phyloP scores from a whole-genome alignment of 2,113 vertebrate species.

The Toxotes chatareus region DNA sequence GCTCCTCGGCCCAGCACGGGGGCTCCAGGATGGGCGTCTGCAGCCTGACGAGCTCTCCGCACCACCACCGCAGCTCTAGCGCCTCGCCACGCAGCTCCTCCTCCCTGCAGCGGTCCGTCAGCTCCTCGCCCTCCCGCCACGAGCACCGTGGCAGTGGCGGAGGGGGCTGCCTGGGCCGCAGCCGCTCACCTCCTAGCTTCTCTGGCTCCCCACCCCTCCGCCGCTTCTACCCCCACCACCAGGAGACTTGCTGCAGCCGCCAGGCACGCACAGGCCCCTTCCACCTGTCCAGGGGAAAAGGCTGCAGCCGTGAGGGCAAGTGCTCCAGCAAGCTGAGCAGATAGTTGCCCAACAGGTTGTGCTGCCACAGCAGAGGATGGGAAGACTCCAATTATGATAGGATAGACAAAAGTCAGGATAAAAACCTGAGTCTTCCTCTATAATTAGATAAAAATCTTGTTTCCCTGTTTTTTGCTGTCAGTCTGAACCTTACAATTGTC shows the following conservation, averaged over 20 bases:
- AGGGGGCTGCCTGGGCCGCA: constrained; percentile 89
- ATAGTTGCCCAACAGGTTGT: constrained; percentile 83
- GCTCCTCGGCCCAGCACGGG: constrained; percentile 74
- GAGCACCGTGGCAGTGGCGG: constrained; percentile 86
- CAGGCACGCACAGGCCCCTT: constrained; percentile 87
- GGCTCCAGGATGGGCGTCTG: constrained; percentile 91
- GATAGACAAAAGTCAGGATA: constrained; percentile 26
- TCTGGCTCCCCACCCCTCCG: constrained; percentile 95
- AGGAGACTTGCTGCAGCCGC: constrained; percentile 91
- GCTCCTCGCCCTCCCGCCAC: constrained; percentile 94
- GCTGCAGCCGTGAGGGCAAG: constrained; percentile 89
- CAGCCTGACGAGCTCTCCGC: constrained; percentile 89
- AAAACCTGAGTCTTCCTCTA: constrained; percentile 59
- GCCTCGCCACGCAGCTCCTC: constrained; percentile 93
- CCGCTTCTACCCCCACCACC: constrained; percentile 91
- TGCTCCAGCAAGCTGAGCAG: constrained; percentile 96
- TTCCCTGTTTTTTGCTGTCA: constrained; percentile 14
- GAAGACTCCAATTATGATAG: constrained; percentile 36
- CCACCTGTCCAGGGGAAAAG: constrained; percentile 84
- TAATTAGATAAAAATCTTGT: constrained; percentile 6
- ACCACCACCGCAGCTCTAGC: constrained; percentile 92
- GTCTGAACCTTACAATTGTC: constrained; percentile 21
- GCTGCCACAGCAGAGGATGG: constrained; percentile 30
- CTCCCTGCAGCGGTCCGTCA: constrained; percentile 95
- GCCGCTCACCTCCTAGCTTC: constrained; percentile 95